phyloP scores from a whole-genome alignment of 2,888 invertebrate species.

The Coelopa pilipes region DNA sequence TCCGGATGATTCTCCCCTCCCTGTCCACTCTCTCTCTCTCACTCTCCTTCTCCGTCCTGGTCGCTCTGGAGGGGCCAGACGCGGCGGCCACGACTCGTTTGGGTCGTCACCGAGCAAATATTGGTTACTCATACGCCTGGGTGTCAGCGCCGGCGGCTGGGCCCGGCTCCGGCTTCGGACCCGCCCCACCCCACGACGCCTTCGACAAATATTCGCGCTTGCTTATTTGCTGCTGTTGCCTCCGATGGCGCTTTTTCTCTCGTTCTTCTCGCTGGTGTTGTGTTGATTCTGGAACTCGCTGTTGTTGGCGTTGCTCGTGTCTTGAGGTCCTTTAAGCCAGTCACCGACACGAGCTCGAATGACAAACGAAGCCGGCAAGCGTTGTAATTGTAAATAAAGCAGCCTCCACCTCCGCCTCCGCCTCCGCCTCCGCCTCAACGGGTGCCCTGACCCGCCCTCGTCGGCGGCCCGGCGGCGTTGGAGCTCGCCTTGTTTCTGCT shows the following conservation, averaged over 20 bases:
- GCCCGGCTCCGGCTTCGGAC: neutral
- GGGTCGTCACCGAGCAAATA: slow-evolving; percentile 17
- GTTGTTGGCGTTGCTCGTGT: slow-evolving; percentile 24
- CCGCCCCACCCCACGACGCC: neutral
- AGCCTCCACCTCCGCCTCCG: neutral
- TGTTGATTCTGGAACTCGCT: slow-evolving; percentile 5
- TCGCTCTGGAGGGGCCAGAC: no score
- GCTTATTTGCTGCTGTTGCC: slow-evolving; percentile 28
- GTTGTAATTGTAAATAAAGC: slow-evolving; percentile 19
- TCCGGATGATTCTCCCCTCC: no score
- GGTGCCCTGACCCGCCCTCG: no score
- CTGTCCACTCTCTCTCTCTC: no score
- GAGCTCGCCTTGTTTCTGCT: slow-evolving; percentile 8
- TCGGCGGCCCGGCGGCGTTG: neutral
- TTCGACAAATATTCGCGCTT: slow-evolving; percentile 28
- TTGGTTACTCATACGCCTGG: slow-evolving; percentile 35
- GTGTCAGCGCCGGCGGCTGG: slow-evolving; percentile 26
- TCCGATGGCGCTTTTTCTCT: neutral
- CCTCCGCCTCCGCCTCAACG: no score
- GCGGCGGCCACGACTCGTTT: neutral
- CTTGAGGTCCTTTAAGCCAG: slow-evolving; percentile 27
- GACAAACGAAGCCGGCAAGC: slow-evolving; percentile 20
- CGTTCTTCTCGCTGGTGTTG: slow-evolving; percentile 1
- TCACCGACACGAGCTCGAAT: slow-evolving; percentile 24
- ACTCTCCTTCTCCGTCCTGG: no score